Conservation (phyloP, 2,797 vertebrate species). For the Odontamblyopus lacepedii region DNA sequence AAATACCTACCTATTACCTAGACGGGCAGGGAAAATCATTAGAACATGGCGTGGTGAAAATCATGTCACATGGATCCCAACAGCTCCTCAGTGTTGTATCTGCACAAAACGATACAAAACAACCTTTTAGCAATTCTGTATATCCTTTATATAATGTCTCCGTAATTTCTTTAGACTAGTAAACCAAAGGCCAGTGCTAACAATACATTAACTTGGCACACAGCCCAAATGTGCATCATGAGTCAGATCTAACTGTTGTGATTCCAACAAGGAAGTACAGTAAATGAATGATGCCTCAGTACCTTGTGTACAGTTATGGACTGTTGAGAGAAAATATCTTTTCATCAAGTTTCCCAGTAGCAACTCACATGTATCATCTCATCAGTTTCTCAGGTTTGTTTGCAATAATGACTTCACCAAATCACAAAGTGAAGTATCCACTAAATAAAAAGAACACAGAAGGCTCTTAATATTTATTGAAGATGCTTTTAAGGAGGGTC, state of each 20-base stretch:
- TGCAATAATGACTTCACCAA: neutral
- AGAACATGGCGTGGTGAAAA: neutral
- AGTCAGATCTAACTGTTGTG: neutral
- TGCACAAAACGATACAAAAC: neutral
- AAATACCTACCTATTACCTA: neutral
- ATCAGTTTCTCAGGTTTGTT: neutral
- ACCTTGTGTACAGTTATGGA: conserved; percentile 1
- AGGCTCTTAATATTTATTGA: conserved; percentile 38
- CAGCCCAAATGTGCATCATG: neutral
- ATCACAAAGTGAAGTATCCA: neutral
- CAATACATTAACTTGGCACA: conserved; percentile 12
- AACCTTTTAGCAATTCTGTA: neutral
- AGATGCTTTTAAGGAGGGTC: conserved; percentile 42
- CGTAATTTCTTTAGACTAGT: neutral
- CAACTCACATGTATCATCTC: neutral
- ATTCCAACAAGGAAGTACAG: conserved; percentile 17
- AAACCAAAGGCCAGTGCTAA: conserved; percentile 1
- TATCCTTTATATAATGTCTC: too few relatives aligned
- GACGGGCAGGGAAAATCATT: neutral
- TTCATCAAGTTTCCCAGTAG: conserved; percentile 9
- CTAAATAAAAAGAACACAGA: neutral
- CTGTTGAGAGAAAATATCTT: conserved; percentile 1
- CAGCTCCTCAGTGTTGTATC: neutral
- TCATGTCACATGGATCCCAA: neutral
- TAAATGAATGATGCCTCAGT: neutral